Evolutionary conservation across 1,140 invertebrate genomes (phyloP).

Genomic region (Popillia japonica): DNA sequence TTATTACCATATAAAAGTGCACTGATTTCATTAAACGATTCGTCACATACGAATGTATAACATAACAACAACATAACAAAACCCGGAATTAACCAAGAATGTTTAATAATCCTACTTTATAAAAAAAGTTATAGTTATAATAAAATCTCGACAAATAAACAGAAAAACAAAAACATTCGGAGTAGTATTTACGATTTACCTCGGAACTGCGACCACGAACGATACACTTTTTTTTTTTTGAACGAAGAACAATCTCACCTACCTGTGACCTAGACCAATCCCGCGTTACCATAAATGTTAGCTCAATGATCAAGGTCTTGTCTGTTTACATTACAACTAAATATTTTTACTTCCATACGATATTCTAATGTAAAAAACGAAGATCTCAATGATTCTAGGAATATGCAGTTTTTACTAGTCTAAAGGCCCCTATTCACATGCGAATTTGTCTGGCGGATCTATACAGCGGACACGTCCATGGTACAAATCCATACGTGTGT

Average conservation of each 20-base stretch:
- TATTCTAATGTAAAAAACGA: not conserved
- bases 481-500: too few relatives aligned
- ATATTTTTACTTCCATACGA: not conserved
- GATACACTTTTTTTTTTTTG: not conserved
- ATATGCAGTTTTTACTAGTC: too few relatives aligned
- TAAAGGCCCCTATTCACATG: too few relatives aligned
- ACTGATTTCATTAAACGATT: not conserved
- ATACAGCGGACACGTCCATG: too few relatives aligned
- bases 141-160: not conserved
- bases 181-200: conserved; percentile 11
- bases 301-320: conserved; percentile 13
- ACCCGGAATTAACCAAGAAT: not conserved
- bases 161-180: not conserved
- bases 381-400: too few relatives aligned
- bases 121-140: not conserved
- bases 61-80: not conserved
- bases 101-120: not conserved
- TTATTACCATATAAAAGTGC: not conserved
- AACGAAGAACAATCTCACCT: conserved; percentile 31
- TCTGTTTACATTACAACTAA: conserved; percentile 3
- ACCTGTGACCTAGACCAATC: conserved; percentile 15
- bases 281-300: conserved; percentile 17
- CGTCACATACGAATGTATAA: not conserved
- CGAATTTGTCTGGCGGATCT: too few relatives aligned
- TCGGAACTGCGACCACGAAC: conserved; percentile 3